Conservation (phyloP, 2,888 invertebrate genomes). For the Heliconius charithonia region DNA sequence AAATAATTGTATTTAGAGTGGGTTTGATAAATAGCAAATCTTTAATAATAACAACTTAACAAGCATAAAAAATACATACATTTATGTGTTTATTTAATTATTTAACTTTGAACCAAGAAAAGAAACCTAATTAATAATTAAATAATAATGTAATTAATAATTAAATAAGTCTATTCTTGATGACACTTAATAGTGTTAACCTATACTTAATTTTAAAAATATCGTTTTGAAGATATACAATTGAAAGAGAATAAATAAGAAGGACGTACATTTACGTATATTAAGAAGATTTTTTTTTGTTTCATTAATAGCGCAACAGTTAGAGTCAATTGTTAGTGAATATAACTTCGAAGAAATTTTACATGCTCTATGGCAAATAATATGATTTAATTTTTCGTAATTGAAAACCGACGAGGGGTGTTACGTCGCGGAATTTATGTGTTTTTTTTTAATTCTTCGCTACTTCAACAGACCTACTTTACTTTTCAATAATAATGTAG, state of each 20-base stretch:
- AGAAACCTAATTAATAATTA: no score
- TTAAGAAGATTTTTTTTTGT: not conserved
- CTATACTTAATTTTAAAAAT: no score
- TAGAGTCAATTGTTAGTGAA: not conserved
- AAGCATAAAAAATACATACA: no score
- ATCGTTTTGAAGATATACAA: no score
- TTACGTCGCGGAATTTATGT: no score
- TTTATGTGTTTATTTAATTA: not conserved
- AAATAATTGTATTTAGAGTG: not conserved
- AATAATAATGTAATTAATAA: not conserved
- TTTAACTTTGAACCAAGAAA: not conserved
- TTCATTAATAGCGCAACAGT: not conserved
- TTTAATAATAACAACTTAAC: no score
- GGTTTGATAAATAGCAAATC: no score
- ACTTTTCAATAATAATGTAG: conserved; percentile 9
- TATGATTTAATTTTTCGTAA: not conserved
- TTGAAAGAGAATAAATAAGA: no score
- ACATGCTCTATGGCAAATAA: not conserved
- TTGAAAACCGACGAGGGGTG: no score
- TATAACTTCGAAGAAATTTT: not conserved
- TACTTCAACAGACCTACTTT: not conserved
- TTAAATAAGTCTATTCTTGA: no score
- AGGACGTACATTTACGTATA: not conserved
- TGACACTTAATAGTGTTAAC: no score
- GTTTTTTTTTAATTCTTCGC: no score